Evolutionary conservation across 1,140 invertebrate genomes (phyloP).

Genomic region (Tyrophagus putrescentiae): DNA sequence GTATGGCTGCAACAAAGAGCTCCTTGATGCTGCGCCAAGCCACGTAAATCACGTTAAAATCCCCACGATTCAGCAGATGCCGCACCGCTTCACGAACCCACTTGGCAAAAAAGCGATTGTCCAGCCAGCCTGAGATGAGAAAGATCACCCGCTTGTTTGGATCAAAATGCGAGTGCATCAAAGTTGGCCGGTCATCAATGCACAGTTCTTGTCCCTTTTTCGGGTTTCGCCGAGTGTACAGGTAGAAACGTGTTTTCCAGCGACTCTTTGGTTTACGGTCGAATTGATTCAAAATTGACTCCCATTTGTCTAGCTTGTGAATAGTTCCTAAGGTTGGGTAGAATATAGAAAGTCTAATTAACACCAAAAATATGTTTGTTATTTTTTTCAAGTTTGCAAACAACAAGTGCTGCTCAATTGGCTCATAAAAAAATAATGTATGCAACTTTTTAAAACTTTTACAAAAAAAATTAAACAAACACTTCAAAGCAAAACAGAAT

Average conservation of each 20-base stretch:
- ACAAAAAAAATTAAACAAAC: no score
- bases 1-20: constrained; percentile 13
- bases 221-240: constrained; percentile 3
- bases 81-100: constrained; percentile 9
- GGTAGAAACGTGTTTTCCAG: not conserved
- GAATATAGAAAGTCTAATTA: no score
- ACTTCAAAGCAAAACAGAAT: no score
- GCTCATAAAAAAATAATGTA: no score
- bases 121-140: constrained; percentile 14
- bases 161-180: constrained; percentile 3
- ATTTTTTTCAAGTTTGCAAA: no score
- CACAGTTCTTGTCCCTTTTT: not conserved
- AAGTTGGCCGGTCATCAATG: not conserved
- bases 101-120: constrained; percentile 17
- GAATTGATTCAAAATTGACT: constrained; percentile 4
- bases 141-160: constrained; percentile 4
- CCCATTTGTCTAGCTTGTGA: constrained; percentile 17
- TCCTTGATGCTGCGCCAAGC: constrained; percentile 10
- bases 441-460: no score
- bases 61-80: not conserved
- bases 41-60: constrained; percentile 16
- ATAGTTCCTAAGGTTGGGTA: no score
- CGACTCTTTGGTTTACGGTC: not conserved
- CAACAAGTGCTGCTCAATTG: no score
- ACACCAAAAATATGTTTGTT: no score